Base-by-base conservation (phyloP, 2,797 vertebrate genomes). In the Taenioides sp. region DNA sequence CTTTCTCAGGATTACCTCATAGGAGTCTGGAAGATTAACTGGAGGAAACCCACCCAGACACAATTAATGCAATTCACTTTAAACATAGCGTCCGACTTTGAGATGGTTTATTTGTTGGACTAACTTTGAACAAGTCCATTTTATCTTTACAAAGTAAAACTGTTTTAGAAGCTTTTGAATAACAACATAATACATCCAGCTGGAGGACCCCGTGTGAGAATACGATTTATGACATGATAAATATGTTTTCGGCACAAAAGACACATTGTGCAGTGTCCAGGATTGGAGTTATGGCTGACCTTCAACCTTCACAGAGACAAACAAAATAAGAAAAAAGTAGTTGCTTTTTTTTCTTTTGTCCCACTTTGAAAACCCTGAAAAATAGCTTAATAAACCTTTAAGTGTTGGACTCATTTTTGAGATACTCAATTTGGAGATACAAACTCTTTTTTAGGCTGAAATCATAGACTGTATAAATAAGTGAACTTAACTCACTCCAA, bases 201-300 rank as follows among this genome's bases (percentile, higher is more conserved):
- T 18, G 40, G 23, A 49, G 23, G 23, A 49, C 14, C 22, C 1
- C 11, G 63, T 67, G 50, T 7, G n/a, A 34, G 27, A n/a, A 54
- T 58, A 12, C 37, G 0, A 37, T 64, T 59, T 22, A 28, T 27
- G 20, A 47, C 69, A 54, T 22, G 4, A 16, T 57, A 69, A 59
- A 69, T 37, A 64, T 47, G 17, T 50, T 67, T 75, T 10, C 0
- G 6, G 55, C n/a, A 22, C 17, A 71, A 77, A 50, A 65, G 40
- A 54, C 11, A 25, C 2, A 58, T 7, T 40, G 20, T 18, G 28
- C 4, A 16, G 50, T 22, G 17, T 49, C 23, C 23, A 20, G 16
- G 47, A 25, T 25, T 50, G n/a, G 2, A 27, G 11, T 61, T 16
- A 6, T 59, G 18, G 10, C 6, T 58, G 49, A 54, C 27, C 10